Conservation (phyloP, 2,797 vertebrate genomes). For the Eupleurogrammus muticus region DNA sequence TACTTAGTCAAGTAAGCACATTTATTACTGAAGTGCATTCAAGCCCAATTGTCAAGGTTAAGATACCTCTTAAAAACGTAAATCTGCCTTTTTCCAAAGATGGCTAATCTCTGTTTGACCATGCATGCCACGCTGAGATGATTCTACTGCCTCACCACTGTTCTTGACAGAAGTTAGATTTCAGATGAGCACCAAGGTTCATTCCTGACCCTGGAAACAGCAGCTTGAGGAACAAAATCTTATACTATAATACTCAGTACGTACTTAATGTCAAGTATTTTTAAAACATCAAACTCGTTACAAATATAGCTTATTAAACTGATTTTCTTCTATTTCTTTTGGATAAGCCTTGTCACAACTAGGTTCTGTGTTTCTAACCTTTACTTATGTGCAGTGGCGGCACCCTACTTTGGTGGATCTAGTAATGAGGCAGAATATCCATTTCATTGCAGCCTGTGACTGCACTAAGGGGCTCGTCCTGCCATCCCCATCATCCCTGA, state of each 20-base stretch:
- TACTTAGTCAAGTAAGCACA: slow-evolving; percentile 4
- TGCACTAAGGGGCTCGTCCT: slow-evolving; percentile 28
- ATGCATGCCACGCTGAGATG: background rate
- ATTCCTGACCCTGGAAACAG: background rate
- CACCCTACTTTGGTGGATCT: slow-evolving; percentile 31
- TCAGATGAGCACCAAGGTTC: background rate
- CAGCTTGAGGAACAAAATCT: background rate
- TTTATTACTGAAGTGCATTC: background rate
- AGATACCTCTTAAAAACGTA: background rate
- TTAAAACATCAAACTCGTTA: slow-evolving; percentile 4
- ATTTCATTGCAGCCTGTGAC: slow-evolving; percentile 31
- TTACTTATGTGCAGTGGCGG: slow-evolving; percentile 35
- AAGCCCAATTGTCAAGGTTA: slow-evolving; percentile 2
- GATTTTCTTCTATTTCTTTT: background rate
- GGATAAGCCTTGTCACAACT: slow-evolving; percentile 10
- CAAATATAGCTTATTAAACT: slow-evolving; percentile 3
- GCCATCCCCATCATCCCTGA: slow-evolving; percentile 42
- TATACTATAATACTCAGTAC: background rate
- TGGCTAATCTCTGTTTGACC: background rate
- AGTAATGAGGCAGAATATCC: slow-evolving; percentile 55
- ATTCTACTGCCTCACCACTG: background rate
- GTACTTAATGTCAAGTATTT: background rate
- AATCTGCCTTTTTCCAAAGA: background rate
- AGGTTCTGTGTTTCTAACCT: slow-evolving; percentile 18
- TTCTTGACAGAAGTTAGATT: background rate